Percentiles rank a stretch among this genome's conserved stretches.
Conservation (phyloP, 2,113 vertebrate species). For the Nibea coibor region DNA sequence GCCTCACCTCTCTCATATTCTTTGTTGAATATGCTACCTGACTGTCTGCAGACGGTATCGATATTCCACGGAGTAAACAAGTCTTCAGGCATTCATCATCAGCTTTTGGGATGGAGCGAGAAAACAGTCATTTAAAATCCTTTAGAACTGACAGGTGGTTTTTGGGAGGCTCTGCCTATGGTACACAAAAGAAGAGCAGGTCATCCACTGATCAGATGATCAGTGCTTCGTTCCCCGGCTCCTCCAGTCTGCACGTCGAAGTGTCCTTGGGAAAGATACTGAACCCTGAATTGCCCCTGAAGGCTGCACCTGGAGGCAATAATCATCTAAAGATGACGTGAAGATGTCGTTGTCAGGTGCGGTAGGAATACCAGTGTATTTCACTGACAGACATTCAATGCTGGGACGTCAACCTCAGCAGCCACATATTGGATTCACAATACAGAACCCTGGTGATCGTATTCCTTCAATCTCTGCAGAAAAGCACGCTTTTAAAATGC, state of each 20-base stretch:
- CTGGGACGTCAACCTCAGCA: neutral
- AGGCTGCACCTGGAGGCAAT: neutral
- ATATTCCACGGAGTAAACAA: slow-evolving; percentile 67
- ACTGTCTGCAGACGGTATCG: slow-evolving; percentile 61
- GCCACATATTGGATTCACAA: neutral
- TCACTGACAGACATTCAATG: slow-evolving; percentile 12
- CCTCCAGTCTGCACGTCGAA: no score
- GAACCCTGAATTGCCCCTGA: no score
- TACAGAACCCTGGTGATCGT: slow-evolving; percentile 2
- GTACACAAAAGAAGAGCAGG: slow-evolving; percentile 26
- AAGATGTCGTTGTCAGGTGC: neutral
- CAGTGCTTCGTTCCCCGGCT: no score
- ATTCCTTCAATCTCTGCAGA: slow-evolving; percentile 2
- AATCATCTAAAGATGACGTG: slow-evolving; percentile 27
- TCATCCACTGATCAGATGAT: no score
- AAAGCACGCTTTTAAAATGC: neutral
- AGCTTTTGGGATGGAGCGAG: slow-evolving; percentile 60
- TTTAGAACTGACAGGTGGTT: slow-evolving; percentile 41
- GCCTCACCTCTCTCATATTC: slow-evolving; percentile 18
- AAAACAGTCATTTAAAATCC: slow-evolving; percentile 75
- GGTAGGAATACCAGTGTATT: neutral
- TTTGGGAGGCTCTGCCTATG: slow-evolving; percentile 32
- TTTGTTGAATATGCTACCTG: slow-evolving; percentile 48
- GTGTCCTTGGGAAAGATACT: no score
- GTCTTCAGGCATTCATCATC: slow-evolving; percentile 68